A percentile compares a stretch with the other conserved stretches of the same genome.
These are phyloP conservation scores for Pocillopora damicornis DNA, from an alignment of 64 coral and sea anemone genomes.

Conservation along the genomic window DNA sequence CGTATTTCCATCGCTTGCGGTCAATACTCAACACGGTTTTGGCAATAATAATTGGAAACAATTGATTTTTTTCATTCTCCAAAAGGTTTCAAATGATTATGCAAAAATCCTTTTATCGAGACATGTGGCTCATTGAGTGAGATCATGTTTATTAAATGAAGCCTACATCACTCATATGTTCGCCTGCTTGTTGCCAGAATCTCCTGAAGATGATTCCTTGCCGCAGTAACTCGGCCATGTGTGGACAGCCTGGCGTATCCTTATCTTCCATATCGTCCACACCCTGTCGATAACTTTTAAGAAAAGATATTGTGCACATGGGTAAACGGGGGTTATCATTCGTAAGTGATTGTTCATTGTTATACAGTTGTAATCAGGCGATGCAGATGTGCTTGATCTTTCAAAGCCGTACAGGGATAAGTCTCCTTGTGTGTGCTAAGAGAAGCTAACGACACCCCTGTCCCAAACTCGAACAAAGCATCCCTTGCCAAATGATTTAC, in stretches of 20 bases:
- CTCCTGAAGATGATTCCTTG: neutral
- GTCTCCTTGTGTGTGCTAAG: too few species aligned
- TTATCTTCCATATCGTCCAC: neutral
- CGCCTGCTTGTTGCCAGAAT: neutral
- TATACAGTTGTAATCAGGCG: conserved; percentile 51
- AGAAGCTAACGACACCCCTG: neutral
- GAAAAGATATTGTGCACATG: conserved; percentile 37
- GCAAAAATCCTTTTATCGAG: conserved; percentile 59
- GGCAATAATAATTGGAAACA: conserved; percentile 53
- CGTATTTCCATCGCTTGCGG: conserved; percentile 37
- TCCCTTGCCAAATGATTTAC: too few species aligned
- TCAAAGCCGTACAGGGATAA: neutral
- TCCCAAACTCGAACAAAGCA: conserved; percentile 11
- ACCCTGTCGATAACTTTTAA: conserved; percentile 8
- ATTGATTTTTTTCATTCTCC: conserved; percentile 40
- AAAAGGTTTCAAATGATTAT: conserved; percentile 60
- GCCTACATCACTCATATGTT: conserved; percentile 5
- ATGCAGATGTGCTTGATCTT: conserved; percentile 57
- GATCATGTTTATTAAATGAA: conserved; percentile 54
- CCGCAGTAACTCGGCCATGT: neutral
- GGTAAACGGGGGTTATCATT: neutral
- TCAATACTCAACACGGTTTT: conserved; percentile 31
- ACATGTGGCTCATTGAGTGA: conserved; percentile 62
- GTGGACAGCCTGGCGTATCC: conserved; percentile 1
- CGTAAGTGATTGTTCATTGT: conserved; percentile 63